Evolutionary conservation across 2,113 vertebrate species (phyloP), one percentile per base, ranked within the genome.

Genomic region (Crypturellus undulatus): DNA sequence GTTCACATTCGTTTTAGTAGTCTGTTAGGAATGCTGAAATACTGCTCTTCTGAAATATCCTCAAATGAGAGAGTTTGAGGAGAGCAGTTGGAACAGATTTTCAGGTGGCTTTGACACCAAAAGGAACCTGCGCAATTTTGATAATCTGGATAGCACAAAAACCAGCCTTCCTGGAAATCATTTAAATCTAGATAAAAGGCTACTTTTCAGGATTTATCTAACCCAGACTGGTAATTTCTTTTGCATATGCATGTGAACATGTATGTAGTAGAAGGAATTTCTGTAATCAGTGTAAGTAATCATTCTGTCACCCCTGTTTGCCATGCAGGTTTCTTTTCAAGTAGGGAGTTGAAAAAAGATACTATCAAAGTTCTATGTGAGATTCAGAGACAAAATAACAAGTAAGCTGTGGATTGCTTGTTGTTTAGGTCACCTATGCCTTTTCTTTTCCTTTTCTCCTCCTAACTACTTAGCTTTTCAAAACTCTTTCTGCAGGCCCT

Each of bases 381-480:
- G 56, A n/a, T 4, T 76, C 51, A 71, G 69, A 80, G 45, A 20
- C 21, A 65, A 19, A 86, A 4, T 10, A 42, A 40, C 4, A 80
- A 65, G 12, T 24, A 10, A 56, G 5, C 28, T 24, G 28, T 71
- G 13, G 10, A 15, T 58, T 87, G 14, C 7, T 19, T 79, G 13
- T 64, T 88, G 8, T 49, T 82, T 42, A 83, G 40, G n/a, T 19
- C 45, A 28, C 13, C 20, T 84, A 0, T 70, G 19, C 24, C 19
- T 81, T 3, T 78, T 79, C 40, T 47, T 9, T 59, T 43, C 81
- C 60, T 54, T 59, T 9, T 67, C 88, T 87, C 12, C 18, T 82
- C 10, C 32, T 11, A 56, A 21, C 24, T 84, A 1, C 26, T 4
- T 80, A 16, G 0, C 0, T 64, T 49, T 1, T 20, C 65, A 36